Base-by-base conservation (phyloP, 2,797 vertebrate species). In the Epinephelus malabaricus region DNA sequence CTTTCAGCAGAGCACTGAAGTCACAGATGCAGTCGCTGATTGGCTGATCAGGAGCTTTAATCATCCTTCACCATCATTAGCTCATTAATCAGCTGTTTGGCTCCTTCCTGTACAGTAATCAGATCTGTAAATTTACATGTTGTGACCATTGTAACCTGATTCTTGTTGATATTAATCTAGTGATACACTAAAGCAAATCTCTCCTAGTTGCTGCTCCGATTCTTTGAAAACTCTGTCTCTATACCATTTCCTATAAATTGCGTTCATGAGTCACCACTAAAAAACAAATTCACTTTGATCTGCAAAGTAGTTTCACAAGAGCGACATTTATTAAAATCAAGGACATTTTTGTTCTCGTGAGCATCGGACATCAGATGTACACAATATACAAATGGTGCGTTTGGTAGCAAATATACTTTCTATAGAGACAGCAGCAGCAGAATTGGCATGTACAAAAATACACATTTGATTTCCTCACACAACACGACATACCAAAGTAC, bases 401-500 rank as follows among this genome's bases (percentile, higher is more conserved):
- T 94, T 89, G 73, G 85, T 89, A 92, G 91, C 88, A 95, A 94
- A 94, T 94, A 93, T 91, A 93, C 81, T 88, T 95, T 95, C 92
- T 92, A 84, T 95, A 95, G 94, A 96, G 92, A 88, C 86, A 89
- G 88, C 96, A 97, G 96, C 96, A 98, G 96, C 96, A 96, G 91
- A 92, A 96, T 96, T 96, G 95, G 95, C 96, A 97, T 96, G 95
- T 97, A 98, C 95, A 98, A 97, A 98, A 97, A 97, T 97, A 97
- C 96, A 96, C 95, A 94, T 96, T 96, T 95, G 75, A 95, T 96
- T 96, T 95, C 69, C 91, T 95, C 94, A 93, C 91, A 90, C 77
- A 76, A 80, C 93, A 94, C 93, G 70, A 85, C 80, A 89, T 76
- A 89, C 69, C 67, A 84, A 89, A 72, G 76, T 43, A 90, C 58